Conservation (phyloP, 2,797 vertebrate genomes). For the Cephalopachus bancanus region DNA sequence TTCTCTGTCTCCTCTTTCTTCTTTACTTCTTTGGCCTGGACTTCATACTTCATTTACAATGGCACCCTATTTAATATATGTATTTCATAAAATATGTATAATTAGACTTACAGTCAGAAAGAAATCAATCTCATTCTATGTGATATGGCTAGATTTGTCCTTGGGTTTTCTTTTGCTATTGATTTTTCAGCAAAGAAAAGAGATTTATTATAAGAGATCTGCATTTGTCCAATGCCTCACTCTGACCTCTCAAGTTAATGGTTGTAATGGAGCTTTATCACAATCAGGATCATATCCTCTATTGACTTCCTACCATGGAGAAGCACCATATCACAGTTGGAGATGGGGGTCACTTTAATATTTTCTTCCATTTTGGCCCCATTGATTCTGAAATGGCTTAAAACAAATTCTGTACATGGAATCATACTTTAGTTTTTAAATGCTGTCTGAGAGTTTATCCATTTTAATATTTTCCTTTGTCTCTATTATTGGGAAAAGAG, state of each 20-base stretch:
- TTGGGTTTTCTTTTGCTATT: background rate
- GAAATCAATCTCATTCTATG: background rate
- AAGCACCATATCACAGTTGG: background rate
- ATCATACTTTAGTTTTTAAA: slow-evolving; percentile 6
- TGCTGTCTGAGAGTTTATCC: background rate
- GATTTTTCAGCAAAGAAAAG: background rate
- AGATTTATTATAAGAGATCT: background rate
- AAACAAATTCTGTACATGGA: background rate
- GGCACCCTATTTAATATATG: no score
- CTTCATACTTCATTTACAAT: background rate
- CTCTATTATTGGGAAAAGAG: slow-evolving; percentile 43
- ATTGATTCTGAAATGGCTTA: background rate
- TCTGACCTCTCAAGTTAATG: background rate
- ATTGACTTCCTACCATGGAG: background rate
- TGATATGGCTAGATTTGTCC: background rate
- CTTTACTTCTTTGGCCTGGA: slow-evolving; percentile 49
- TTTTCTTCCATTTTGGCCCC: background rate
- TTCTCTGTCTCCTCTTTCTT: background rate
- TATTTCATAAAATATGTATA: background rate
- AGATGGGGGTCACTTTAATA: background rate
- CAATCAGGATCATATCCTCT: background rate
- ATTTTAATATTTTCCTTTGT: slow-evolving; percentile 56
- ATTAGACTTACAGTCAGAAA: background rate
- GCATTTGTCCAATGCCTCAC: background rate
- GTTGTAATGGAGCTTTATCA: background rate